A percentile compares a stretch with the other conserved stretches of the same genome.
These are phyloP conservation scores for Forbesichthys papilliferus DNA, from an alignment of 2,113 vertebrate species.

Conservation along the genomic window DNA sequence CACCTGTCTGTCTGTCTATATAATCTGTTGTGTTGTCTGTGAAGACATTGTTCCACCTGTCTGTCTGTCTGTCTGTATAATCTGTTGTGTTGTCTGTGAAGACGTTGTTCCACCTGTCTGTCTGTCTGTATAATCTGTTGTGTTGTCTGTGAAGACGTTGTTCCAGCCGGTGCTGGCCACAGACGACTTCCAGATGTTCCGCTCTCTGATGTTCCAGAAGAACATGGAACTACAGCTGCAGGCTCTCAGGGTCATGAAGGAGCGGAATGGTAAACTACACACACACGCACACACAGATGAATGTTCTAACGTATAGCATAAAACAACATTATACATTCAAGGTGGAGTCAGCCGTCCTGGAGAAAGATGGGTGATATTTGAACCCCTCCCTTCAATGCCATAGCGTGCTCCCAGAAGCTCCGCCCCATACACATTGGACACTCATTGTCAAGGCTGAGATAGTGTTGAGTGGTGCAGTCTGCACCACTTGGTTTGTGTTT, in stretches of 20 bases:
- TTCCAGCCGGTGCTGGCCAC: constrained; percentile 93
- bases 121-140: background rate
- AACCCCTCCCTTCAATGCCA: too few species aligned
- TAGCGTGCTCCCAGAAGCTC: too few species aligned
- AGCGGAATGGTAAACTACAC: constrained; percentile 84
- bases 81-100: constrained; percentile 46
- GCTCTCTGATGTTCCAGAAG: constrained; percentile 95
- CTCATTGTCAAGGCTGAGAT: too few species aligned
- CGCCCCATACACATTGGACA: too few species aligned
- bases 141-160: constrained; percentile 74
- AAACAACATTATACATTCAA: too few species aligned
- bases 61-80: constrained; percentile 43
- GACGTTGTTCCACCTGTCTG: constrained; percentile 86
- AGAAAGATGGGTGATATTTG: too few species aligned
- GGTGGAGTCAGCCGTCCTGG: too few species aligned
- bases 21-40: constrained; percentile 6
- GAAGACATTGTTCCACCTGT: constrained; percentile 87
- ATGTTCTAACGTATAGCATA: background rate
- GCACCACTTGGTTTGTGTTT: too few species aligned
- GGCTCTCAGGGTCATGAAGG: constrained; percentile 92
- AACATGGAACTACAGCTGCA: constrained; percentile 97
- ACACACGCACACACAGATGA: background rate
- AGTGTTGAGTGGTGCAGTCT: too few species aligned
- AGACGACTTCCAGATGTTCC: constrained; percentile 95
- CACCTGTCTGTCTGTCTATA: constrained; percentile 68